Conservation (phyloP, 2,797 vertebrate species). For the Trachops cirrhosus region DNA sequence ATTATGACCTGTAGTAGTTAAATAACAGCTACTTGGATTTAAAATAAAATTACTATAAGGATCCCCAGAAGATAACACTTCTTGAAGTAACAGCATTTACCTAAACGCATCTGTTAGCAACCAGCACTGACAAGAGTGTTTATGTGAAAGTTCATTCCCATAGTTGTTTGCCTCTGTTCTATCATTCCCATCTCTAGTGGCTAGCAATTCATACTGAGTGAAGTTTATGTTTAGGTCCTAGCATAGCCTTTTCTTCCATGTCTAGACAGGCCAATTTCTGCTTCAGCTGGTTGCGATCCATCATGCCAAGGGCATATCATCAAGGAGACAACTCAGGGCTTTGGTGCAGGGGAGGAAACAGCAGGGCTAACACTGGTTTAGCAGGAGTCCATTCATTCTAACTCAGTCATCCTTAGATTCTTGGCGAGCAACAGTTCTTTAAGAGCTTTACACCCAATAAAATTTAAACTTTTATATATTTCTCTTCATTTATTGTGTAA, state of each 20-base stretch:
- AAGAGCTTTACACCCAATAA: slow-evolving; percentile 86
- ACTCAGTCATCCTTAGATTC: slow-evolving; percentile 74
- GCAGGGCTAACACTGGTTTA: slow-evolving; percentile 68
- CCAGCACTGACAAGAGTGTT: slow-evolving; percentile 78
- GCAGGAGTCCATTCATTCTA: slow-evolving; percentile 55
- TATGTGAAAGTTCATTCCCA: slow-evolving; percentile 75
- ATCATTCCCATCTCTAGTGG: rapidly evolving
- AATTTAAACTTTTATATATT: slow-evolving; percentile 83
- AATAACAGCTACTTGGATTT: slow-evolving; percentile 97
- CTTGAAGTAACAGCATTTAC: slow-evolving; percentile 87
- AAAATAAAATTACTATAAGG: slow-evolving; percentile 94
- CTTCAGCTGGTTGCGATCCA: slow-evolving; percentile 23
- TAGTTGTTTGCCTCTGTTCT: slow-evolving; percentile 61
- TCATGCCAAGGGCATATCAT: background rate
- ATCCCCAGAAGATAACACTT: slow-evolving; percentile 92
- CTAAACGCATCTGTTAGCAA: slow-evolving; percentile 88
- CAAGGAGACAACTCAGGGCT: slow-evolving; percentile 61
- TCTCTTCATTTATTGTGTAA: slow-evolving; percentile 79
- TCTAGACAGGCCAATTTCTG: background rate
- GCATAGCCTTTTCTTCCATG: background rate
- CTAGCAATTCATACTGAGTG: background rate
- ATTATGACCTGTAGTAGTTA: slow-evolving; percentile 93
- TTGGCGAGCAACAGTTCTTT: slow-evolving; percentile 80
- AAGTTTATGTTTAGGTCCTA: background rate
- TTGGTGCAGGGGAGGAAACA: slow-evolving; percentile 73